Percentiles rank a stretch among this genome's conserved stretches.
phyloP scores from a whole-genome alignment of 2,888 invertebrate genomes.

The Leptopilina syphax region DNA sequence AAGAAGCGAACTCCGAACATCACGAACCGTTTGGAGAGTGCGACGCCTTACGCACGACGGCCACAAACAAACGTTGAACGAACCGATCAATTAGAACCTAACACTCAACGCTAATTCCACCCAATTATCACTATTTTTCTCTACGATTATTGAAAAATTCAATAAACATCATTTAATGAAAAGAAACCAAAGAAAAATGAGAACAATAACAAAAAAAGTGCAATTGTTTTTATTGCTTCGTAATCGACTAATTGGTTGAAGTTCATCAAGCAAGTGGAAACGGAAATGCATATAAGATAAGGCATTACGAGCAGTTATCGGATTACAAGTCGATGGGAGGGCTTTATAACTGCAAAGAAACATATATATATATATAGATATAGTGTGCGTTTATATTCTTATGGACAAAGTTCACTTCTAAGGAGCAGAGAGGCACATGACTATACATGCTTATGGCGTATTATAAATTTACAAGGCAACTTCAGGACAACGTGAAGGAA shows the following conservation, averaged over 20 bases:
- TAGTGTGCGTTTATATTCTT: neutral
- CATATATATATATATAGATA: neutral
- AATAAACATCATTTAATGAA: no score
- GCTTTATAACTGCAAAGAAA: constrained; percentile 30
- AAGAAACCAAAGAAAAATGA: neutral
- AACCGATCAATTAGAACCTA: no score
- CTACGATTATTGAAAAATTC: no score
- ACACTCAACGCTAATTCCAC: no score
- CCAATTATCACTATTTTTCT: no score
- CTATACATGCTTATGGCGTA: neutral
- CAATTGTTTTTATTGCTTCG: neutral
- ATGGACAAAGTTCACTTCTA: constrained; percentile 20
- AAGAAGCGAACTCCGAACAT: no score
- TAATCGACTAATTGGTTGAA: constrained; percentile 16
- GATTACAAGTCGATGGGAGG: constrained; percentile 28
- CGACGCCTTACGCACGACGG: no score
- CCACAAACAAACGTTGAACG: no score
- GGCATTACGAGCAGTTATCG: constrained; percentile 25
- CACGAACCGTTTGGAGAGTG: no score
- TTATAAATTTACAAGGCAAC: constrained; percentile 17
- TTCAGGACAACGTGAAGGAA: constrained; percentile 33
- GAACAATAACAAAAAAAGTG: neutral
- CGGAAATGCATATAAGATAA: constrained; percentile 19
- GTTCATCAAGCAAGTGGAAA: constrained; percentile 17
- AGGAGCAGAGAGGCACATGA: neutral